A percentile compares a stretch with the other conserved stretches of the same genome.
Evolutionary conservation across 2,113 vertebrate species (phyloP).

Genomic region (Heteronetta atricapilla): DNA sequence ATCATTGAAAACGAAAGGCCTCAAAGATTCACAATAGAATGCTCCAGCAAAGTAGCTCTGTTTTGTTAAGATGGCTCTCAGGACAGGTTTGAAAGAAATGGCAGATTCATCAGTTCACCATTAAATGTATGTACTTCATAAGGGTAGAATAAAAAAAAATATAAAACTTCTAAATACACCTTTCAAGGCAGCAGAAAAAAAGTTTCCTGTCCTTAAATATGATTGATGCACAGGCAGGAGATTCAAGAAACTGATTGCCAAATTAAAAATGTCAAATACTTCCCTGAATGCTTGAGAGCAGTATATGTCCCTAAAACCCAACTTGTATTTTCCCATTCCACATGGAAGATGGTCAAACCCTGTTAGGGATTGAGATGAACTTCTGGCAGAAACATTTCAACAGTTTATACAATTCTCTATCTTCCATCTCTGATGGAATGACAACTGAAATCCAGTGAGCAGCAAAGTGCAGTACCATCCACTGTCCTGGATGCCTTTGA

Average conservation of each 20-base stretch:
- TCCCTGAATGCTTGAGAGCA: background rate
- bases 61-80: background rate
- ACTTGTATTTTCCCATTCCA: background rate
- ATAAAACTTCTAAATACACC: background rate
- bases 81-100: background rate
- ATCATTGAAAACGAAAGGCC: background rate
- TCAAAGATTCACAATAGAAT: background rate
- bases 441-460: background rate
- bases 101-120: background rate
- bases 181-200: background rate
- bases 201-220: background rate
- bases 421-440: background rate
- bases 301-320: background rate
- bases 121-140: fast-evolving
- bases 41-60: background rate
- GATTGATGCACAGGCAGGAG: fast-evolving
- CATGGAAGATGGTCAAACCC: background rate
- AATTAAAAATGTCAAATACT: background rate
- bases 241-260: background rate
- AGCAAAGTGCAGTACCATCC: background rate
- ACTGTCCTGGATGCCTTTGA: background rate
- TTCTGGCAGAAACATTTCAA: background rate
- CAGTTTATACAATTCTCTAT: background rate
- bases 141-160: background rate
- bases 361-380: background rate